Evolutionary conservation across 2,888 invertebrate species (phyloP).

Genomic region (Platycheirus albimanus): DNA sequence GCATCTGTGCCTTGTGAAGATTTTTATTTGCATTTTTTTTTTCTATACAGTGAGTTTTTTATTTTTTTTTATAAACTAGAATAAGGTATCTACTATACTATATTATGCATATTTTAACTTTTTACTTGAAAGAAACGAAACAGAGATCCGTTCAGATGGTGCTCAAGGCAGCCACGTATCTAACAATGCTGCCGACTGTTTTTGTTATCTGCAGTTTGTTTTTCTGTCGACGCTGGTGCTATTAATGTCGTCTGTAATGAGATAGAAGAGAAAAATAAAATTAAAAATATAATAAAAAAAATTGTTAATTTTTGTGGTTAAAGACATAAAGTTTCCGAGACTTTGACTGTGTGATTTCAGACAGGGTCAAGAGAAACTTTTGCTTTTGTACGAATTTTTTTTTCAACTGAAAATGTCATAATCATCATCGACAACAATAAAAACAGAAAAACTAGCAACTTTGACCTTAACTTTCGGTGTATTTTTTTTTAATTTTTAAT

Average conservation of each 20-base stretch:
- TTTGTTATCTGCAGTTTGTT: slow-evolving; percentile 70
- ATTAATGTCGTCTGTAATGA: slow-evolving; percentile 65
- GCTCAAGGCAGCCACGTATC: slow-evolving; percentile 39
- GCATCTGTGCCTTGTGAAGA: slow-evolving; percentile 67
- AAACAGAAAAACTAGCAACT: slow-evolving; percentile 12
- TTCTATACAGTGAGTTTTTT: not conserved
- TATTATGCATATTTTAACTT: slow-evolving; percentile 17
- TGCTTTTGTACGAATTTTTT: slow-evolving; percentile 20
- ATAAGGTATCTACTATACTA: slow-evolving; percentile 42
- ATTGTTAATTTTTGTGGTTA: not conserved
- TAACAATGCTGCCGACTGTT: slow-evolving; percentile 71
- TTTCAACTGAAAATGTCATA: slow-evolving; percentile 65
- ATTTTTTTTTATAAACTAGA: slow-evolving; percentile 65
- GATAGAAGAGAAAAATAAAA: slow-evolving; percentile 26
- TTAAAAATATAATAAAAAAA: slow-evolving; percentile 30
- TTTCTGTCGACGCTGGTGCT: slow-evolving; percentile 69
- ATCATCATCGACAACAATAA: slow-evolving; percentile 49
- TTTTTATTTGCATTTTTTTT: slow-evolving; percentile 42
- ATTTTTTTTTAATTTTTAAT: slow-evolving; percentile 5
- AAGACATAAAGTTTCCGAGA: slow-evolving; percentile 13
- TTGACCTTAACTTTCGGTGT: slow-evolving; percentile 65
- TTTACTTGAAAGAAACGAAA: slow-evolving; percentile 71
- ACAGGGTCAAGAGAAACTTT: slow-evolving; percentile 65
- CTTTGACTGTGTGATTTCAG: no score
- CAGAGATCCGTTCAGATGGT: slow-evolving; percentile 70